A percentile compares a stretch with the other conserved stretches of the same genome.
Conservation (phyloP, 1,140 invertebrate genomes). For the Augochlora pura region DNA sequence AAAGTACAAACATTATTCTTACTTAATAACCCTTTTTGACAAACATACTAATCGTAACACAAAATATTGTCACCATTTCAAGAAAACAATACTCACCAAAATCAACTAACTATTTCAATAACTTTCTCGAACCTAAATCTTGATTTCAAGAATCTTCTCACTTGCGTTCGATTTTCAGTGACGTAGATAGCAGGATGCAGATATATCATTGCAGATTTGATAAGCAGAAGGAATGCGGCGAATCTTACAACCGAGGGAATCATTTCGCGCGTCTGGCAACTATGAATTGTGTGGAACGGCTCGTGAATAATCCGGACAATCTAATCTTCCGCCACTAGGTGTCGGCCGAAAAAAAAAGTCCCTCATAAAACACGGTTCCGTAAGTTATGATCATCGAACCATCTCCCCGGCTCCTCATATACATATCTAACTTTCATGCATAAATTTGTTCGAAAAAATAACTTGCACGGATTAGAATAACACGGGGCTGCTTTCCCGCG, state of each 20-base stretch:
- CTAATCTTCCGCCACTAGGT: conserved; percentile 44
- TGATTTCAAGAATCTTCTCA: no score
- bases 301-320: conserved; percentile 55
- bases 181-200: no score
- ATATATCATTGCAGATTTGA: no score
- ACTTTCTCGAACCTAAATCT: no score
- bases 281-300: conserved; percentile 32
- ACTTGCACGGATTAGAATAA: conserved; percentile 8
- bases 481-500: not conserved
- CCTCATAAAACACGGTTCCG: conserved; percentile 43
- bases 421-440: conserved; percentile 44
- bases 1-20: no score
- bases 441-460: conserved; percentile 38
- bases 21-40: no score
- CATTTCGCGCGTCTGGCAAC: conserved; percentile 30
- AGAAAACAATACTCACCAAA: no score
- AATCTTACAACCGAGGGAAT: conserved; percentile 5
- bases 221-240: no score
- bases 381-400: conserved; percentile 48
- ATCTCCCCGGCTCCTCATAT: conserved; percentile 4
- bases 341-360: conserved; percentile 33
- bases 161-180: no score
- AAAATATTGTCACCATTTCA: no score
- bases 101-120: no score
- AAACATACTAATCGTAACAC: no score